Evolutionary conservation across 2,888 invertebrate genomes (phyloP), one percentile per base, ranked within the genome.

Genomic region (Lycia hirtaria): DNA sequence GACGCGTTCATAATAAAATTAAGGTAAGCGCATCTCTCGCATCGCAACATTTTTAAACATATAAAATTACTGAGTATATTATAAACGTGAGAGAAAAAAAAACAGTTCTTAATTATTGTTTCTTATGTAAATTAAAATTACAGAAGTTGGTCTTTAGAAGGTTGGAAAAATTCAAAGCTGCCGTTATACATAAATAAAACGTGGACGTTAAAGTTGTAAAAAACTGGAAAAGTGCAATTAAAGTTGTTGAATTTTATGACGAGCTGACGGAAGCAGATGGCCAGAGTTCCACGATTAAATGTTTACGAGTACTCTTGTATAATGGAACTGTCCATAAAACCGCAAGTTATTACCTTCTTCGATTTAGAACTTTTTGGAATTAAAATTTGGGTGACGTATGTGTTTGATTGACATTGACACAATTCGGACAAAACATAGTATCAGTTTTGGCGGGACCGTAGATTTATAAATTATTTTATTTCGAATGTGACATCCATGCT

Each of bases 201-300:
- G 19, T 32, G 12, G 15, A 43, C n/a, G 26, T 24, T 35, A 40
- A 12, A 14, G 49, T 20, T 4, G 28, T 40, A 49, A 49, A 49
- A 49, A 20, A 17, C 32, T 35, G 47, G 14, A 19, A 38, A 40
- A 40, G 49, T 30, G 30, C 38, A 49, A 30, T 49, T 30, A 40
- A 49, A 48, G 35, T 48, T 35, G 45, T 20, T 26, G 35, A 26
- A 12, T 45, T 44, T 53, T 45, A 53, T 45, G 45, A 20, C 30
- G n/a, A 53, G 44, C 9, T n/a, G n/a, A n/a, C 38, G 37, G 37
- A 53, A 45, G 45, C 38, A 45, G 38, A 35, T 35, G 47, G 38
- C 45, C 30, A 15, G 22, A 38, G 22, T 45, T 45, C 37, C 22
- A 20, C 14, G 14, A 37, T 35, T 10, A 48, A 48, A 35, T 44